phyloP scores from a whole-genome alignment of 2,797 vertebrate species.

The Acropternis orthonyx region DNA sequence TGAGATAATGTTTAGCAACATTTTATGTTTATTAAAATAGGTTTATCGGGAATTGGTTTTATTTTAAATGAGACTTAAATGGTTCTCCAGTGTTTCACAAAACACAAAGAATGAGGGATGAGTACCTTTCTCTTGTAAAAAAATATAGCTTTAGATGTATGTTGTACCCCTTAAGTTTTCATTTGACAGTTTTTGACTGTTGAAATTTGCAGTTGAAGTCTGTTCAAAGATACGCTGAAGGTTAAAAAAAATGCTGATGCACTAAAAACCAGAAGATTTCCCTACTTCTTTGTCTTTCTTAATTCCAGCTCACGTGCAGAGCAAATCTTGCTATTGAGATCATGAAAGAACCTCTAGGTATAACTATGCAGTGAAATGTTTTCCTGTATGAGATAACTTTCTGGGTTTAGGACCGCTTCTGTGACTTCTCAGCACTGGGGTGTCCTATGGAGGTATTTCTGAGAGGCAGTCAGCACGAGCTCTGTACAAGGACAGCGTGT shows the following conservation, averaged over 20 bases:
- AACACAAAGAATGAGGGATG: not conserved
- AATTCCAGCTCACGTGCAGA: not conserved
- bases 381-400: not conserved
- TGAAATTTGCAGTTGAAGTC: not conserved
- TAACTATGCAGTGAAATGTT: not conserved
- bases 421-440: not conserved
- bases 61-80: not conserved
- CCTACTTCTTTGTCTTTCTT: not conserved
- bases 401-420: not conserved
- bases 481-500: not conserved
- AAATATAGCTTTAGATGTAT: not conserved
- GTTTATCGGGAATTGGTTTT: not conserved
- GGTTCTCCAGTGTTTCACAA: not conserved
- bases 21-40: slow-evolving; percentile 13
- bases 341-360: not conserved
- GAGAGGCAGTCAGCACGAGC: not conserved
- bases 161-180: not conserved
- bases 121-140: not conserved
- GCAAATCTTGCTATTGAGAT: not conserved
- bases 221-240: not conserved
- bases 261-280: not conserved
- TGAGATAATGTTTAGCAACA: slow-evolving; percentile 5
- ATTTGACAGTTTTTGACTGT: not conserved
- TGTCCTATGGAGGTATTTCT: not conserved
- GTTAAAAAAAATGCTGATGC: not conserved